Percentiles rank a stretch among this genome's conserved stretches.
phyloP scores from a whole-genome alignment of 1,140 invertebrate genomes.

The Epicauta chinensis region DNA sequence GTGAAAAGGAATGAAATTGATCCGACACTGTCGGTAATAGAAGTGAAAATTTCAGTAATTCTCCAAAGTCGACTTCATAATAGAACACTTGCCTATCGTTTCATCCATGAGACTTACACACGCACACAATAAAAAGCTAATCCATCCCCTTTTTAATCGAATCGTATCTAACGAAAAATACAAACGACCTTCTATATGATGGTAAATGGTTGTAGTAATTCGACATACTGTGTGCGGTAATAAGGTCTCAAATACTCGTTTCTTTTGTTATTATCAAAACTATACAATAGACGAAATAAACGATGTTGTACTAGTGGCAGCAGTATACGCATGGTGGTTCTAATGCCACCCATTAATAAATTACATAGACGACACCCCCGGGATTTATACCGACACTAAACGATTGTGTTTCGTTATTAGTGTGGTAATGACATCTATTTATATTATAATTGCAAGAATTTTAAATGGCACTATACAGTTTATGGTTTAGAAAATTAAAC shows the following conservation, averaged over 20 bases:
- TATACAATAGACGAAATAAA: conserved; percentile 33
- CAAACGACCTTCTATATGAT: background rate
- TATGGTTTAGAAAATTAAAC: conserved; percentile 33
- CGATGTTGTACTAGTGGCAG: conserved; percentile 18
- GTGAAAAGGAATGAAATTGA: no score
- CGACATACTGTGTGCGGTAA: conserved; percentile 23
- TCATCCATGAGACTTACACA: background rate
- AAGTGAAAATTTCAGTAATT: no score
- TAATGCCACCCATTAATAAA: conserved; percentile 44
- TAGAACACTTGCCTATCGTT: conserved; percentile 13
- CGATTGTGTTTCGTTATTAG: conserved; percentile 42
- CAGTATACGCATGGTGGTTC: conserved; percentile 27
- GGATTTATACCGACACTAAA: conserved; percentile 35
- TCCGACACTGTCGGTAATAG: no score
- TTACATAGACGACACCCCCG: conserved; percentile 41
- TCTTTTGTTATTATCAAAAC: conserved; percentile 31
- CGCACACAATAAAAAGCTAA: conserved; percentile 14
- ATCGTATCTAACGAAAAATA: background rate
- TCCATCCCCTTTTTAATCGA: conserved; percentile 4
- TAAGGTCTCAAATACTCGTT: conserved; percentile 29
- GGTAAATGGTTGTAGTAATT: conserved; percentile 9
- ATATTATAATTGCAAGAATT: conserved; percentile 43
- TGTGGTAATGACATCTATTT: conserved; percentile 41
- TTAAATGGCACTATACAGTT: conserved; percentile 34
- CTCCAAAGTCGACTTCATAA: conserved; percentile 9